A percentile compares a stretch with the other conserved stretches of the same genome.
phyloP scores from a whole-genome alignment of 2,113 vertebrate genomes.

The Myotis brandtii region DNA sequence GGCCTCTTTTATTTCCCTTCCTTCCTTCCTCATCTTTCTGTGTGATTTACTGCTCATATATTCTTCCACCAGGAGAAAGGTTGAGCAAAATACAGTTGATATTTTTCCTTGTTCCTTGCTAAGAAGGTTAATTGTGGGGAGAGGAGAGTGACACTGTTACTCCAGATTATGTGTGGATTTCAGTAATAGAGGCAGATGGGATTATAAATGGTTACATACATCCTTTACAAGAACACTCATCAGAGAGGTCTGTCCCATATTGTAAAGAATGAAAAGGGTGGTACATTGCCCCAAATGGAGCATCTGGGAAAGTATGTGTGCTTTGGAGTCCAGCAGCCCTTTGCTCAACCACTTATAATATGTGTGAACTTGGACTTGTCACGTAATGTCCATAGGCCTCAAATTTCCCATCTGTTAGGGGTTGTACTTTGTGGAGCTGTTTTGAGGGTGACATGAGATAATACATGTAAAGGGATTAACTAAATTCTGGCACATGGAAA shows the following conservation, averaged over 20 bases:
- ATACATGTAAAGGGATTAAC: background rate
- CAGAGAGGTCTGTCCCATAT: background rate
- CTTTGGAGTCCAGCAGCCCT: slow-evolving; percentile 17
- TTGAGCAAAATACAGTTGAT: background rate
- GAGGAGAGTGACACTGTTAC: background rate
- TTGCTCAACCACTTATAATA: background rate
- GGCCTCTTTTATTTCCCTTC: background rate
- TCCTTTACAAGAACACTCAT: background rate
- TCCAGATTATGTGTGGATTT: background rate
- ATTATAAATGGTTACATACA: background rate
- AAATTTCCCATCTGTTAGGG: slow-evolving; percentile 16
- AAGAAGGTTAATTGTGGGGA: background rate
- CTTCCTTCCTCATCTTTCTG: background rate
- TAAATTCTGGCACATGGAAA: background rate
- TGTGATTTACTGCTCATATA: background rate
- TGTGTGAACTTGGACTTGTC: slow-evolving; percentile 13
- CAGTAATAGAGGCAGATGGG: background rate
- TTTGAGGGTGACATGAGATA: background rate
- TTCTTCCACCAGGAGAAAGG: background rate
- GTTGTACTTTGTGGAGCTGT: background rate
- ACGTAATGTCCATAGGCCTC: background rate
- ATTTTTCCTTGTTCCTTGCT: background rate
- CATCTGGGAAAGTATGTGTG: background rate
- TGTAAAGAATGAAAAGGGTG: background rate
- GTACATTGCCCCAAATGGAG: background rate